Base-by-base conservation (phyloP, 2,797 vertebrate genomes). In the Malacoraja senta region DNA sequence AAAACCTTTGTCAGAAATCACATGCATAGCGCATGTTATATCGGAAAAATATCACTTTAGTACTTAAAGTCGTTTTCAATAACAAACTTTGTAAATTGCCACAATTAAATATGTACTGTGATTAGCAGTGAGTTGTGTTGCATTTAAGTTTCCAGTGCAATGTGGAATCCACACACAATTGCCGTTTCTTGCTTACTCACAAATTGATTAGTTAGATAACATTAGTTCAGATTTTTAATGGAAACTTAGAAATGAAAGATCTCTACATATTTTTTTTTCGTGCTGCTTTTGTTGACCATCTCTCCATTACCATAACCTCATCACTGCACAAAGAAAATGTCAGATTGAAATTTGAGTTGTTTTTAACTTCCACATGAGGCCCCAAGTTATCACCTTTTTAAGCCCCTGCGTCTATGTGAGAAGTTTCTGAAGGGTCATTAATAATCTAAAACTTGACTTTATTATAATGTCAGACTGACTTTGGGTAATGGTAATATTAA, bases 331-430 rank as follows among this genome's bases (percentile, higher is more conserved):
- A 88, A 65, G 58, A 88, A 88, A 65, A 88, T 88, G 61, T 65
- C 84, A 65, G 8, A 17, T 88, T 88, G 84, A 88, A 88, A 88
- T 88, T 88, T 35, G 84, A 88, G 84, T 21, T 65, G 29, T 88
- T 88, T 88, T 88, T 32, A 15, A 65, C 61, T 88, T 88, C 58
- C 63, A 15, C 29, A 8, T 6, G 8, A 15, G 15, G n/a, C 29
- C n/a, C n/a, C 61, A 88, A 65, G 65, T 88, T 63, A 79, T 80
- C 53, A 24, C 61, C 72, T 65, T 32, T 77, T 26, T 44, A 83
- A 38, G 24, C 32, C 44, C 91, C 53, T 53, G 29, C 76, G 29
- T 93, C 58, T 24, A 79, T 74, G 72, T 93, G 76, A 93, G 79
- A 91, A 38, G 15, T 71, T 72, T 68, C n/a, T 91, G 71, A 74